Base-by-base conservation (phyloP, 92 coral and sea anemone species). In the Diadumene lineata region DNA sequence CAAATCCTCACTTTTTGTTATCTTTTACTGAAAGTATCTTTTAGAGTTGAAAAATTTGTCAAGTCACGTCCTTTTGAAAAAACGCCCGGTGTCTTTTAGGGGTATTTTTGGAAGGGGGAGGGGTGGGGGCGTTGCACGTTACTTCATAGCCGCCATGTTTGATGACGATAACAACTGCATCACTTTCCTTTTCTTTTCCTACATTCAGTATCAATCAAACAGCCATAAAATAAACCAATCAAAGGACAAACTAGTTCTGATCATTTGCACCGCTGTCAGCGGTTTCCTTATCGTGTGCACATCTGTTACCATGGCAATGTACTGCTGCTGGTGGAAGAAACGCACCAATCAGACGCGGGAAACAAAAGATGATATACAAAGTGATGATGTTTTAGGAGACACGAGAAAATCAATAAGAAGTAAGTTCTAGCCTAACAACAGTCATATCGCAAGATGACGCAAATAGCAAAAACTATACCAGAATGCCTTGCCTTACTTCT, bases 241-340 rank as follows among this genome's bases (percentile, higher is more conserved):
- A 9, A 43, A 68, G 66, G 84, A 82, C 50, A 81, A 86, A 22
- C 70, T 77, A 0, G 43, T 82, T 8, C 11, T 79, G n/a, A 86
- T 86, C 28, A 68, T 87, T 1, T 21, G 76, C 1, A 34, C 78
- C 11, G 25, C 89, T 19, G 78, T 80, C 34, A 87, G 76, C 15
- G 77, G 66, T 1, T 82, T 86, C 63, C 26, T 70, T 16, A 27
- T 82, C 31, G 24, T 83, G 31, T 81, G 91, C 53, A 43, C 82
- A 24, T 30, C 66, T 3, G 79, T 75, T 31, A 73, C 91, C 21
- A 68, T 74, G 33, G 43, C 73, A 28, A 21, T 81, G 61, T 89
- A 89, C 81, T 89, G 66, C 58, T 89, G 84, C 50, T 89, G 82
- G 78, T 89, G 96, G 96, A 86, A 68, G 63, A 86, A 79, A 29